Evolutionary conservation across 2,888 invertebrate genomes (phyloP), one percentile per base, ranked within the genome.

Genomic region (Odontomyia ornata): DNA sequence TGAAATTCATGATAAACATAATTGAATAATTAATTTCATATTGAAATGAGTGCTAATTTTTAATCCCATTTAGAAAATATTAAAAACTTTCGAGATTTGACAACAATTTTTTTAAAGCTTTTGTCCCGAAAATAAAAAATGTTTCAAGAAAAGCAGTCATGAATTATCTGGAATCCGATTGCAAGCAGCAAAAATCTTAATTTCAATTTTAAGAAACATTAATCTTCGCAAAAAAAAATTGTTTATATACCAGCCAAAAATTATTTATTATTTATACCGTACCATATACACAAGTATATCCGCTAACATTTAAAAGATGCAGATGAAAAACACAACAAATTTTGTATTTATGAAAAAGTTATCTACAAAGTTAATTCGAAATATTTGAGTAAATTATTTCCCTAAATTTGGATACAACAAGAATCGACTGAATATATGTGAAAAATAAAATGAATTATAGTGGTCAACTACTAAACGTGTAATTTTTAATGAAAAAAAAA

Each of bases 11-110:
- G 25, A 60, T 64, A 30, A 30, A 13, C 64, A 23, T 64, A 64
- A 36, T 64, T 64, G 28, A 64, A 23, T 64, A 64, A 36, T 64
- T 64, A 64, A 64, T 64, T 64, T 64, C 64, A 64, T 64, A 64
- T 64, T 64, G 64, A 64, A 64, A 64, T 64, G 64, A 30, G 30
- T 28, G 25, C 64, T 64, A 64, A 30, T 64, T 64, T 64, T 64
- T 64, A 60, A 36, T 36, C 18, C 57, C 57, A 60, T 23, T 60
- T 23, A 23, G 23, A 60, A 5, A 56, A n/a, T 43, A 43, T 43
- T 52, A 15, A 7, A 28, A 64, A 15, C 64, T 28, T 28, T 64
- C 60, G 9, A 28, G 15, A 28, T 11, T 64, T 30, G 28, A 64
- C 23, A 15, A 25, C 57, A 23, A 21, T 60, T 60, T 25, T 25